phyloP scores from a whole-genome alignment of 2,797 vertebrate genomes.

The Sphenopsis melanotis region DNA sequence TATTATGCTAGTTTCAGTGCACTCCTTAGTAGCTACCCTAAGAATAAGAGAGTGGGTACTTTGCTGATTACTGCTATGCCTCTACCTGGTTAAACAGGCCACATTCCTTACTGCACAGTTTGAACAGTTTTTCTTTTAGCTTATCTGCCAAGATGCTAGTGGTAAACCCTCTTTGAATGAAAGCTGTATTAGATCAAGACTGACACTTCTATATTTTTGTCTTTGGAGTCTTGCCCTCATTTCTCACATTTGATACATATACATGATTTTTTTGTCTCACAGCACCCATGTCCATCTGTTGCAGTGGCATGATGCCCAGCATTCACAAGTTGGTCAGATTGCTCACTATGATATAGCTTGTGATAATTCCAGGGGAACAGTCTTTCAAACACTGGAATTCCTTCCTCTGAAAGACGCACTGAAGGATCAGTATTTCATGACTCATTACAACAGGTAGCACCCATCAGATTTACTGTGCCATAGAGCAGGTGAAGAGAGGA shows the following conservation, averaged over 20 bases:
- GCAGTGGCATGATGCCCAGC: slow-evolving; percentile 31
- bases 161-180: slow-evolving; percentile 5
- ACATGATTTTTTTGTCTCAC: slow-evolving; percentile 44
- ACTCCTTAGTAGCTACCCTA: background rate
- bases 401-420: background rate
- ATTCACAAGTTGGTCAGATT: background rate
- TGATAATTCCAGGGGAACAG: background rate
- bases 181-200: slow-evolving; percentile 30
- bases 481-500: background rate
- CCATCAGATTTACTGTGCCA: background rate
- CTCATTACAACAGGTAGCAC: background rate
- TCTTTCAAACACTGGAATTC: background rate
- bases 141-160: background rate
- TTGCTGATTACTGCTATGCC: background rate
- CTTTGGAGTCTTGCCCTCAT: slow-evolving; percentile 59
- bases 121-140: background rate
- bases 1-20: background rate
- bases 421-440: background rate
- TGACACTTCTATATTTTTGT: slow-evolving; percentile 28
- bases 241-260: slow-evolving; percentile 45
- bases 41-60: background rate
- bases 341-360: background rate
- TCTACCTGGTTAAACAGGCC: background rate
- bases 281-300: slow-evolving; percentile 52
- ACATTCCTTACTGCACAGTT: background rate